A percentile compares a stretch with the other conserved stretches of the same genome.
Evolutionary conservation across 2,797 vertebrate genomes (phyloP).

Genomic region (Anas bernieri): DNA sequence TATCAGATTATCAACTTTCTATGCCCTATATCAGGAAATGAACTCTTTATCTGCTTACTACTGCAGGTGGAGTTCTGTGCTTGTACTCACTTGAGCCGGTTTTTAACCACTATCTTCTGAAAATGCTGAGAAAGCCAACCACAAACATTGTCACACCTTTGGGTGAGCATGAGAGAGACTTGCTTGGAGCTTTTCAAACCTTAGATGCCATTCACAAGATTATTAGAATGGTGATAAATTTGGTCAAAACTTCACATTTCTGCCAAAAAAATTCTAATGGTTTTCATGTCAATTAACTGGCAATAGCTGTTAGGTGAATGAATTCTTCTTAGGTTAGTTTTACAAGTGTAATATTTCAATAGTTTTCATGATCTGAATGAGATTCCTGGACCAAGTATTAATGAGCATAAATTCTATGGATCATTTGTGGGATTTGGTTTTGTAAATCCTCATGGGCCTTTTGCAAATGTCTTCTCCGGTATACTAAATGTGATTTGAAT

Average conservation of each 20-base stretch:
- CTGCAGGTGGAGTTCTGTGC: neutral
- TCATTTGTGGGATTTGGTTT: neutral
- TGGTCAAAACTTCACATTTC: neutral
- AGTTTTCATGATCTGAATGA: neutral
- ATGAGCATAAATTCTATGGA: neutral
- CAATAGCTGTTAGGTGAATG: neutral
- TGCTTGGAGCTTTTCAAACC: neutral
- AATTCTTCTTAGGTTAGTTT: neutral
- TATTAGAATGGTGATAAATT: neutral
- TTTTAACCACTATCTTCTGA: neutral
- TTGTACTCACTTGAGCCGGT: neutral
- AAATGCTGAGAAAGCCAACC: neutral
- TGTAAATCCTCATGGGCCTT: neutral
- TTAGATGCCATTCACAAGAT: neutral
- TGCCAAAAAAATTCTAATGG: neutral
- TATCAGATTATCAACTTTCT: neutral
- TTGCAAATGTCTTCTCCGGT: neutral
- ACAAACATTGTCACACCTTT: neutral
- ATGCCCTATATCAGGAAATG: neutral
- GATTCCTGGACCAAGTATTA: neutral
- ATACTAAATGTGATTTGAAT: neutral
- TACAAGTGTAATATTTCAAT: neutral
- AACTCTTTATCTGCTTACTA: neutral
- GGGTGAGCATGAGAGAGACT: neutral
- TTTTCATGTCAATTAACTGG: neutral